phyloP scores from a whole-genome alignment of 2,113 vertebrate species.

The Cynopterus brachyotis region DNA sequence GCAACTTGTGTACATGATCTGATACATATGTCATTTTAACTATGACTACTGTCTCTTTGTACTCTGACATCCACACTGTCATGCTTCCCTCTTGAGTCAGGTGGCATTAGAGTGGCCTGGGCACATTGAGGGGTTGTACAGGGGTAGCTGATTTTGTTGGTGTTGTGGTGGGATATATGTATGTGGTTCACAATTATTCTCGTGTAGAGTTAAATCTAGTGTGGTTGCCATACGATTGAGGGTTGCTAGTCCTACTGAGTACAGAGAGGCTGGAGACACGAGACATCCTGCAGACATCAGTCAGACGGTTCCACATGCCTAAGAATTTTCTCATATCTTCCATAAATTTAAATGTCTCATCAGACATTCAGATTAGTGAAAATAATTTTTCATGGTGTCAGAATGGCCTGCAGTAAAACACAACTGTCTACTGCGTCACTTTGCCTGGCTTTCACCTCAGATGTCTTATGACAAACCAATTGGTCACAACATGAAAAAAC shows the following conservation, averaged over 20 bases:
- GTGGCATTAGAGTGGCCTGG: no score
- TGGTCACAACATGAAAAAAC: not conserved
- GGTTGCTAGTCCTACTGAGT: not conserved
- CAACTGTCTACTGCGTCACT: fast-evolving
- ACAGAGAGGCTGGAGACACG: fast-evolving
- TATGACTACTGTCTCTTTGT: not conserved
- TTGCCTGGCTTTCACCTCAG: not conserved
- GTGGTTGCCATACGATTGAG: not conserved
- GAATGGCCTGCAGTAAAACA: not conserved
- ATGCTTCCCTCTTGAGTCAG: not conserved
- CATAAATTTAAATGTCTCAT: not conserved
- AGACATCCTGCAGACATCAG: not conserved
- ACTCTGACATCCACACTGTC: not conserved
- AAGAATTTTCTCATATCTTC: not conserved
- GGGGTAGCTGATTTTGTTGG: not conserved
- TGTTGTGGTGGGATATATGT: not conserved
- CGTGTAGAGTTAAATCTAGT: not conserved
- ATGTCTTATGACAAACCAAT: not conserved
- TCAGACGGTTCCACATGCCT: not conserved
- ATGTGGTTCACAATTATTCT: not conserved
- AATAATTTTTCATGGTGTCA: not conserved
- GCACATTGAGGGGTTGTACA: not conserved
- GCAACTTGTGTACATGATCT: not conserved
- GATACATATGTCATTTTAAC: not conserved
- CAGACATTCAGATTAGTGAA: not conserved